Percentiles rank a stretch among this genome's conserved stretches.
These are phyloP conservation scores for Eupristina koningsbergeri DNA, from an alignment of 1,140 invertebrate genomes.

Conservation along the genomic window DNA sequence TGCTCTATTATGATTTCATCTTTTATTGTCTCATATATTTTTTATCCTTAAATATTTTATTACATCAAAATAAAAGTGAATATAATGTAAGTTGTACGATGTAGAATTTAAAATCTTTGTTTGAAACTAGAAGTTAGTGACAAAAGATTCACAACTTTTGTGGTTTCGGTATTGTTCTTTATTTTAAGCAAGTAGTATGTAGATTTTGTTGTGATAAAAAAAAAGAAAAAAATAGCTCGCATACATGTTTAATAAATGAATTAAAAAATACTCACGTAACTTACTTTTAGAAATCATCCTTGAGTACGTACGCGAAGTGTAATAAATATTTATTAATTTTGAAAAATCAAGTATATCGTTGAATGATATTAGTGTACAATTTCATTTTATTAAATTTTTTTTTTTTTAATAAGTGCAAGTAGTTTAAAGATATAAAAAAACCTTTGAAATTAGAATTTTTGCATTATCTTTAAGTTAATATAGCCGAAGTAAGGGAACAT, in stretches of 20 bases:
- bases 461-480: neutral
- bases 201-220: neutral
- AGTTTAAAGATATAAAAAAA: neutral
- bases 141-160: neutral
- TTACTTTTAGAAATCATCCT: neutral
- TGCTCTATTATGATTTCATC: neutral
- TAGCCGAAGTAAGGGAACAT: neutral
- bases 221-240: neutral
- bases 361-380: too few relatives aligned
- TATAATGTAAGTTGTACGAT: neutral
- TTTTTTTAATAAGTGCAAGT: neutral
- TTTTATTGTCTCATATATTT: neutral
- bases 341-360: neutral
- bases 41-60: neutral
- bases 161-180: neutral
- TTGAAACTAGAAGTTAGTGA: neutral
- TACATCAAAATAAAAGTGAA: neutral
- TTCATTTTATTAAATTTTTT: too few relatives aligned
- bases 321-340: neutral
- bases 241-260: neutral
- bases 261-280: neutral
- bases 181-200: too few relatives aligned
- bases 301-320: neutral
- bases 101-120: neutral
- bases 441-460: neutral